Evolutionary conservation across 1,140 invertebrate species (phyloP).

Genomic region (Dufourea novaeangliae): DNA sequence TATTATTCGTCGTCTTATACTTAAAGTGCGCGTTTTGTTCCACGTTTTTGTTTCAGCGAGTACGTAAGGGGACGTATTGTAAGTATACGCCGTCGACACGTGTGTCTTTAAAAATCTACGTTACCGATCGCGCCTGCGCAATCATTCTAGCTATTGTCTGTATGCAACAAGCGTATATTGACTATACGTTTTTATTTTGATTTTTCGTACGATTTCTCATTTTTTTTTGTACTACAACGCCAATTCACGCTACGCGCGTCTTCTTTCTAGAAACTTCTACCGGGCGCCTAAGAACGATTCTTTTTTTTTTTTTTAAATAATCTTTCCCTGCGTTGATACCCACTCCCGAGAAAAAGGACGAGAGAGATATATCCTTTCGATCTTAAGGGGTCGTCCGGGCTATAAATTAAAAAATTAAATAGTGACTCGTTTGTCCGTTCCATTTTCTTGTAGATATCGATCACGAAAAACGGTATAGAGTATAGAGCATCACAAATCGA

Average conservation of each 20-base stretch:
- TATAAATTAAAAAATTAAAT: constrained; percentile 13
- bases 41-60: constrained; percentile 60
- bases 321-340: too few relatives aligned
- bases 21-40: constrained; percentile 62
- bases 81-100: constrained; percentile 43
- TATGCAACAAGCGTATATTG: constrained; percentile 73
- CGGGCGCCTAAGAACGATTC: constrained; percentile 62
- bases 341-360: constrained; percentile 6
- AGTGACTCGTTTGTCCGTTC: not conserved
- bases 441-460: not conserved
- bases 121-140: constrained; percentile 73
- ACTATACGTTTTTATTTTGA: constrained; percentile 56
- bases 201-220: constrained; percentile 21
- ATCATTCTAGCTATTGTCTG: constrained; percentile 72
- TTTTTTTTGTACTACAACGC: constrained; percentile 72
- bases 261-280: constrained; percentile 49
- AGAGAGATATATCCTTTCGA: not conserved
- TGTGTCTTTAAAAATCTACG: constrained; percentile 63
- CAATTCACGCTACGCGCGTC: constrained; percentile 64
- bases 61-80: constrained; percentile 53
- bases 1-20: constrained; percentile 41
- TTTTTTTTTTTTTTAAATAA: constrained; percentile 51
- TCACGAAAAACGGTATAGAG: too few relatives aligned
- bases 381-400: not conserved
- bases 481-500: too few relatives aligned